Conservation (phyloP, 64 coral and sea anemone genomes). For the Anthopleura sola region DNA sequence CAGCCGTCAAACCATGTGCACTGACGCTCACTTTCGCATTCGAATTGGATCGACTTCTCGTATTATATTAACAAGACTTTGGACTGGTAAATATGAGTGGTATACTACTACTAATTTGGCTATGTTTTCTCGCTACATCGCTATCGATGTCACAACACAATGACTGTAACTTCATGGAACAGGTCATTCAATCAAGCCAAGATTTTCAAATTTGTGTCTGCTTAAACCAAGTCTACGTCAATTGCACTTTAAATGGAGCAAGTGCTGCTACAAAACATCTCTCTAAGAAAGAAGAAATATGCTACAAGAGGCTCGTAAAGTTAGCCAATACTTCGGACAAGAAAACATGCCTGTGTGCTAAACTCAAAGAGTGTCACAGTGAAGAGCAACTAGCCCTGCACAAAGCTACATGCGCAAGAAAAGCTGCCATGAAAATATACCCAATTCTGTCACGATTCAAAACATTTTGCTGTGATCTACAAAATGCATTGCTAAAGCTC, state of each 20-base stretch:
- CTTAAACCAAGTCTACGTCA: background rate
- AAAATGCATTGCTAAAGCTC: conserved; percentile 1
- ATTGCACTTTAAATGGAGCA: background rate
- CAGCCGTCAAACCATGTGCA: conserved; percentile 15
- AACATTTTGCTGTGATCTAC: background rate
- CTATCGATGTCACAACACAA: background rate
- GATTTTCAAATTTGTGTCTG: conserved; percentile 3
- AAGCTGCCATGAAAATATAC: background rate
- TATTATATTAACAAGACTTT: background rate
- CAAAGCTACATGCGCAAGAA: background rate
- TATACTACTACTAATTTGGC: background rate
- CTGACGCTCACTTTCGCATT: conserved; percentile 14
- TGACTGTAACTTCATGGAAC: conserved; percentile 1
- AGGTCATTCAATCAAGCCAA: background rate
- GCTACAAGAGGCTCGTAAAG: background rate
- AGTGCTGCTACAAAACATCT: background rate
- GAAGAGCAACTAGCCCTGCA: background rate
- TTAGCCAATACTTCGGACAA: background rate
- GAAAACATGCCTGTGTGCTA: background rate
- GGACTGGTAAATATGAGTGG: background rate
- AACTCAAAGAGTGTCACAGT: background rate
- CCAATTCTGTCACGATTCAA: background rate
- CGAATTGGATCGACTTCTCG: background rate
- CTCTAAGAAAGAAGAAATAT: background rate
- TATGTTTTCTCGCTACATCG: background rate